Percentiles rank a stretch among this genome's conserved stretches.
Conservation (phyloP, 1,140 invertebrate species). For the Rhagoletis pomonella region DNA sequence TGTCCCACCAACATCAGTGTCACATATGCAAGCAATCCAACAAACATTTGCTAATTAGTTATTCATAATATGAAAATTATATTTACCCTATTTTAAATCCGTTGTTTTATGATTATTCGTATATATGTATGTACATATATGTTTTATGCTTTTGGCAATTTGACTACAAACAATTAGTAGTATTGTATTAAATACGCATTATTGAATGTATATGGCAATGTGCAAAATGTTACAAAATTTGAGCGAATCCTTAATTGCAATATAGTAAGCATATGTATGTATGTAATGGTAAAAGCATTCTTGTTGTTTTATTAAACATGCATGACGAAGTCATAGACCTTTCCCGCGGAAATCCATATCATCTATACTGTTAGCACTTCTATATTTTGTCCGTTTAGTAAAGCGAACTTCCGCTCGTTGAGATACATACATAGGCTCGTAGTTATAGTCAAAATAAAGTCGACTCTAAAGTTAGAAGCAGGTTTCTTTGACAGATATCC, state of each 20-base stretch:
- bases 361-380: too few species aligned
- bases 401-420: too few species aligned
- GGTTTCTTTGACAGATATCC: too few species aligned
- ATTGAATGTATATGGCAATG: conserved; percentile 18
- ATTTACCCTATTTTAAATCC: background rate
- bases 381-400: too few species aligned
- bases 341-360: too few species aligned
- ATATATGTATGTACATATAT: conserved; percentile 19
- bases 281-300: background rate
- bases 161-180: conserved; percentile 3
- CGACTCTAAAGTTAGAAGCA: too few species aligned
- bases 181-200: conserved; percentile 12
- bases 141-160: background rate
- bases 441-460: too few species aligned
- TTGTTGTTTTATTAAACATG: background rate
- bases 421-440: too few species aligned
- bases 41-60: conserved; percentile 34
- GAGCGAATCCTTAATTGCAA: background rate
- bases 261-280: background rate
- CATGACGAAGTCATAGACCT: too few species aligned
- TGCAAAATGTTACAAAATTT: conserved; percentile 13
- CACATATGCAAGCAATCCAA: conserved; percentile 26
- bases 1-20: background rate
- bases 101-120: background rate
- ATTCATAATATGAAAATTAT: background rate